Base-by-base conservation (phyloP, 2,113 vertebrate genomes). In the Sciurus niger region DNA sequence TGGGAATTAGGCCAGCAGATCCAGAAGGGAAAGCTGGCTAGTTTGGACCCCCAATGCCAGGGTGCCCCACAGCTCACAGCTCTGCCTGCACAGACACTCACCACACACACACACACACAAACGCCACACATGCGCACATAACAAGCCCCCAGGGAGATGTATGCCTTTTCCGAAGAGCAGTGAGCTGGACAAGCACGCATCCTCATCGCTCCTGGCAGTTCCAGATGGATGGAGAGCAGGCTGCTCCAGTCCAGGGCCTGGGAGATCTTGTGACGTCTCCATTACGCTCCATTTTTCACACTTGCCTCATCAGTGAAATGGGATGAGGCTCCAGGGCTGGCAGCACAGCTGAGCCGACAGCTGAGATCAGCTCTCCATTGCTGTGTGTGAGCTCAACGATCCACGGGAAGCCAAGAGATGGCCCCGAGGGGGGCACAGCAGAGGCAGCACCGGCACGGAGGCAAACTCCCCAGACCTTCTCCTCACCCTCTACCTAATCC, bases 1-100 rank as follows among this genome's bases (percentile, higher is more conserved):
- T 92, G 97, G 97, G 98, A 98, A 98, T 98, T 98, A 99, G 98
- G 98, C 96, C 98, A 98, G 98, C 98, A 98, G 98, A 97, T 98
- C 95, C 70, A 93, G 97, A 96, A 98, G 97, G 97, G 90, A 97
- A 98, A 98, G 98, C 98, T 97, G 95, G 98, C 98, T 98, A 98
- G 98, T 98, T 98, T 98, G 96, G 97, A 94, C 89, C 97, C 98
- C 98, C 78, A 97, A 97, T 97, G 68, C 65, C 97, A 94, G 74
- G 16, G 0, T 94, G 93, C 92, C 92, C 93, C 67, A 32, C 55
- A 88, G 94, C 80, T 84, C 68, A 74, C 89, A 90, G 77, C 46
- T 84, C 84, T 65, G 12, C 72, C 13, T 4, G 6, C 32, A 8
- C 22, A 8, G 30, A 6, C 22, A 7, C 11, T 8, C 55, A 58